Base-by-base conservation (phyloP, 1,140 invertebrate genomes). In the Drosophila tropicalis region DNA sequence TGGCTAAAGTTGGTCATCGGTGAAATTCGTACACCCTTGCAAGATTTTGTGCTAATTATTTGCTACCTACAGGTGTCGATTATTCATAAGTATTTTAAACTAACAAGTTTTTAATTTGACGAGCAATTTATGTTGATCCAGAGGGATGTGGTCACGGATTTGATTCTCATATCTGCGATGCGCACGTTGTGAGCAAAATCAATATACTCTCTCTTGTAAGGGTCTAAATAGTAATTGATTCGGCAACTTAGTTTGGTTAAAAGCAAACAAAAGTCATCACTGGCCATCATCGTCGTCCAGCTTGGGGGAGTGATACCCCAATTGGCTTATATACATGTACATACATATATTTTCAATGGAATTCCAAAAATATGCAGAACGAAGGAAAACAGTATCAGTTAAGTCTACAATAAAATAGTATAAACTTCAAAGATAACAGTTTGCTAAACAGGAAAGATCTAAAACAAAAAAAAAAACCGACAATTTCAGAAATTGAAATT, bases 401-500 rank as follows among this genome's bases (percentile, higher is more conserved):
- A 47, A 47, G 17, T 3, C 19, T 10, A 51, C 9, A 22, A 39
- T 39, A 39, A 39, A 39, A 39, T 39, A 39, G 12, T 39, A 39
- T 3, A 5, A 39, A 39, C 17, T 10, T 22, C n/a, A 51, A 22
- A 6, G 7, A 51, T 19, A 51, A 22, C 9, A 10, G 17, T 10
- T 7, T 39, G 36, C 12, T 3, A 13, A 39, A 9, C 17, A 22
- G 44, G 44, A 9, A n/a, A 22, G 7, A 51, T 51, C 19, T 22
- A 22, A 22, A 22, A 51, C 12, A 51, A 51, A 25, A 25, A 25
- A 29, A 6, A 25, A 22, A 17, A 47, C 19, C 19, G 15, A 47
- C 44, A 47, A 47, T 47, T 47, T 17, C 7, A 19, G 41, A 44
- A 44, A 44, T 44, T n/a, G n/a, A n/a, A n/a, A n/a, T n/a, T n/a